phyloP scores from a whole-genome alignment of 2,888 invertebrate species.

The Boloria euphrosyne region DNA sequence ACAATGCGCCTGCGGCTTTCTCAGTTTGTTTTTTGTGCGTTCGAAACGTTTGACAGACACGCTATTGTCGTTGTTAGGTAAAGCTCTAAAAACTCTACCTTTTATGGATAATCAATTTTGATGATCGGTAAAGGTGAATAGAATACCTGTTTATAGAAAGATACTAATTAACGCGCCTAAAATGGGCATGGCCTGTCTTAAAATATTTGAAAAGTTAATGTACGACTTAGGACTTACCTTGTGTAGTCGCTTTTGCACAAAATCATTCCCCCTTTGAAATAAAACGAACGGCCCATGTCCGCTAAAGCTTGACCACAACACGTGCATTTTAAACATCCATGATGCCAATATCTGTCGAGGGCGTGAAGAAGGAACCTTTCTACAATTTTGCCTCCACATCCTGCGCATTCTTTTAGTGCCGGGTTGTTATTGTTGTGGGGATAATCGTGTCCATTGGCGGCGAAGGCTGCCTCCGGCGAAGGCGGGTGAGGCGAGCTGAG shows the following conservation, averaged over 20 bases:
- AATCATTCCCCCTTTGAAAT: constrained; percentile 96
- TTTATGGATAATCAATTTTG: constrained; percentile 71
- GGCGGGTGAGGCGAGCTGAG: constrained; percentile 90
- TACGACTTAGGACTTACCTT: constrained; percentile 85
- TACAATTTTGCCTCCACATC: constrained; percentile 95
- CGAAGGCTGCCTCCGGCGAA: constrained; percentile 88
- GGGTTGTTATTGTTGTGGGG: constrained; percentile 84
- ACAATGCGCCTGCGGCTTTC: constrained; percentile 79
- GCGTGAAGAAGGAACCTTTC: constrained; percentile 96
- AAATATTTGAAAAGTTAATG: not conserved
- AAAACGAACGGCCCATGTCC: constrained; percentile 95
- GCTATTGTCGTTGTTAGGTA: constrained; percentile 80
- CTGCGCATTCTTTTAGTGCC: constrained; percentile 91
- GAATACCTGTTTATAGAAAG: constrained; percentile 59
- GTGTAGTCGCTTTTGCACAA: constrained; percentile 97
- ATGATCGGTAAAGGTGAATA: constrained; percentile 61
- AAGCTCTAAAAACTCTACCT: constrained; percentile 70
- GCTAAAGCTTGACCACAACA: constrained; percentile 94
- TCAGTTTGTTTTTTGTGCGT: constrained; percentile 70
- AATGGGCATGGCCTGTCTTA: not conserved
- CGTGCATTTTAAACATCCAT: constrained; percentile 96
- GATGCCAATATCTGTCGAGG: constrained; percentile 97
- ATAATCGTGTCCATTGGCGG: constrained; percentile 83
- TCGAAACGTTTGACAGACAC: constrained; percentile 75
- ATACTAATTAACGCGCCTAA: constrained; percentile 60